Evolutionary conservation across 2,113 vertebrate genomes (phyloP).

Genomic region (Pantherophis guttatus): DNA sequence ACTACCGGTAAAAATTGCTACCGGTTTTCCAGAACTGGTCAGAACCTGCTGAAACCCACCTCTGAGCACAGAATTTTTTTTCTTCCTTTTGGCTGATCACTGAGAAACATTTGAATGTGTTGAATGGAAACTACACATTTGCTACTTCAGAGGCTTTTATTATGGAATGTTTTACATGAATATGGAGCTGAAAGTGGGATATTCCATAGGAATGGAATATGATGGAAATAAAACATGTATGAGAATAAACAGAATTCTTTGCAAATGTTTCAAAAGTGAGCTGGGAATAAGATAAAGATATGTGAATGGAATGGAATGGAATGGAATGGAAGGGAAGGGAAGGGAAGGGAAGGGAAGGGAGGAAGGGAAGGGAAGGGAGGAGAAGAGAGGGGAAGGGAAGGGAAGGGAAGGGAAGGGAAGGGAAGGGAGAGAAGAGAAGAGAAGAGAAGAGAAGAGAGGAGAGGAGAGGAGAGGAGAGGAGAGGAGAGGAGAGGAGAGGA

Average conservation of each 20-base stretch:
- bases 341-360: too few species aligned
- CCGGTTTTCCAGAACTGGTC: too few species aligned
- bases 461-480: too few species aligned
- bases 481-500: too few species aligned
- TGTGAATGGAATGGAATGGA: not conserved
- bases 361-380: too few species aligned
- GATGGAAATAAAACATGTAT: not conserved
- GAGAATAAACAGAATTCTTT: not conserved
- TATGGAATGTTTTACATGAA: not conserved
- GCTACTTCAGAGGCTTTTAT: not conserved
- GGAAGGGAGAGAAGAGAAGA: too few species aligned
- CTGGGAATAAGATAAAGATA: not conserved
- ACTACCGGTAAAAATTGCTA: too few species aligned
- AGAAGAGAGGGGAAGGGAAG: too few species aligned
- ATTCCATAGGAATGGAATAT: not conserved
- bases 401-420: too few species aligned
- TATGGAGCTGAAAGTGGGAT: not conserved
- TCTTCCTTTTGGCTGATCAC: not conserved
- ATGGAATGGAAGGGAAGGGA: too few species aligned
- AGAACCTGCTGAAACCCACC: too few species aligned
- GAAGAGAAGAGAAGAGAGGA: too few species aligned
- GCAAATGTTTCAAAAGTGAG: not conserved
- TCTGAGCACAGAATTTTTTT: not conserved
- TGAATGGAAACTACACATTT: not conserved
- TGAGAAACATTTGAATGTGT: not conserved